phyloP scores from a whole-genome alignment of 2,888 invertebrate genomes.

The Lepetodrilus schrolli region DNA sequence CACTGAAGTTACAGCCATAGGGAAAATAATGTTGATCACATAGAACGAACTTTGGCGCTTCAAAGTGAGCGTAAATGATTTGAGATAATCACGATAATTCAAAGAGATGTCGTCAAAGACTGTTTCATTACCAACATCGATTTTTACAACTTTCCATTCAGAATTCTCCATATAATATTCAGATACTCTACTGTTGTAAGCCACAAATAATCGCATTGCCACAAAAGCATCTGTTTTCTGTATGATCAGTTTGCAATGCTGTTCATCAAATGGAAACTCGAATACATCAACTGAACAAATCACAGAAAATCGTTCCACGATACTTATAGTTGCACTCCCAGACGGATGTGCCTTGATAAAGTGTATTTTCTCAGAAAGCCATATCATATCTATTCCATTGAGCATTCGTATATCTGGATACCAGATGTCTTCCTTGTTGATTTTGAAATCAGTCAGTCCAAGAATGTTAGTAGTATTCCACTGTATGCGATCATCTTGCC shows the following conservation, averaged over 20 bases:
- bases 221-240: not conserved
- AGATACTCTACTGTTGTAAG: not conserved
- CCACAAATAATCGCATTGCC: not conserved
- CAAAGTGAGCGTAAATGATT: not conserved
- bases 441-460: too few relatives aligned
- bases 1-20: slow-evolving; percentile 32
- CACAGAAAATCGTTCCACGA: not conserved
- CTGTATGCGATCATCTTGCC: not conserved
- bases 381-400: too few relatives aligned
- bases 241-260: not conserved
- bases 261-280: slow-evolving; percentile 16
- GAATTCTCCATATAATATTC: not conserved
- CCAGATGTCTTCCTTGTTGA: not conserved
- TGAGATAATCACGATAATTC: too few relatives aligned
- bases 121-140: not conserved
- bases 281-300: not conserved
- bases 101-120: too few relatives aligned
- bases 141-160: not conserved
- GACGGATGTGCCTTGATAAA: too few relatives aligned
- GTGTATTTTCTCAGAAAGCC: too few relatives aligned
- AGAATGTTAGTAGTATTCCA: not conserved
- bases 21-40: slow-evolving; percentile 30
- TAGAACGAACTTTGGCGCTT: slow-evolving; percentile 16
- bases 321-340: too few relatives aligned
- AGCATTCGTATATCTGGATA: not conserved